phyloP scores from a whole-genome alignment of 64 coral and sea anemone species.

The Montipora sp. region DNA sequence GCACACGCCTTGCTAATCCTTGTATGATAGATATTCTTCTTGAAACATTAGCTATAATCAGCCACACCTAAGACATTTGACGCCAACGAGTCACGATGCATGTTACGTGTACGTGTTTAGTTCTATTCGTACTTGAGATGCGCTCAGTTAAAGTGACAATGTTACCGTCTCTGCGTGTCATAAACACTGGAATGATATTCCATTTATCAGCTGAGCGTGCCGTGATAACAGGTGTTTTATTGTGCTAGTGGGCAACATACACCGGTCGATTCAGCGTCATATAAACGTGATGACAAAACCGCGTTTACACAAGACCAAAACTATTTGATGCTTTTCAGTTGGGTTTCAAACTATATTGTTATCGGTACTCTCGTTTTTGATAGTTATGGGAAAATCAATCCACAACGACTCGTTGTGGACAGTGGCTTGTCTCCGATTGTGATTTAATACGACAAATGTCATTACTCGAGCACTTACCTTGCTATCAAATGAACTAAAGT shows the following conservation, averaged over 20 bases:
- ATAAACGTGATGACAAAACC: background rate
- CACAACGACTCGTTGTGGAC: background rate
- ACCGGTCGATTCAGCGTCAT: conserved; percentile 9
- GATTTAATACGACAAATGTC: too few relatives aligned
- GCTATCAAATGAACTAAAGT: too few relatives aligned
- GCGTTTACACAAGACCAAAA: background rate
- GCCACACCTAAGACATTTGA: too few relatives aligned
- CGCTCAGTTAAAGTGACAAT: background rate
- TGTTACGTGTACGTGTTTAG: background rate
- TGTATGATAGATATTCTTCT: background rate
- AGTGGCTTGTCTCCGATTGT: background rate
- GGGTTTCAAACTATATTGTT: background rate
- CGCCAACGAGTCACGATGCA: too few relatives aligned
- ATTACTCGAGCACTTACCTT: too few relatives aligned
- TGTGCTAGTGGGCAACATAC: background rate
- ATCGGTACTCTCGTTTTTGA: too few relatives aligned
- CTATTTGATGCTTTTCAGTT: background rate
- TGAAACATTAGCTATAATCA: background rate
- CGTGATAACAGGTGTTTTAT: conserved; percentile 40
- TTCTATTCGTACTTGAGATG: background rate
- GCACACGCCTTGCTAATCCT: background rate
- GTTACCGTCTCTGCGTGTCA: background rate
- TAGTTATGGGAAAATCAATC: background rate
- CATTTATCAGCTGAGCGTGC: conserved; percentile 21
- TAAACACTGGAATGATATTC: conserved; percentile 2